These are phyloP conservation scores for Tinamus guttatus DNA, from an alignment of 2,113 vertebrate species.

Conservation along the genomic window DNA sequence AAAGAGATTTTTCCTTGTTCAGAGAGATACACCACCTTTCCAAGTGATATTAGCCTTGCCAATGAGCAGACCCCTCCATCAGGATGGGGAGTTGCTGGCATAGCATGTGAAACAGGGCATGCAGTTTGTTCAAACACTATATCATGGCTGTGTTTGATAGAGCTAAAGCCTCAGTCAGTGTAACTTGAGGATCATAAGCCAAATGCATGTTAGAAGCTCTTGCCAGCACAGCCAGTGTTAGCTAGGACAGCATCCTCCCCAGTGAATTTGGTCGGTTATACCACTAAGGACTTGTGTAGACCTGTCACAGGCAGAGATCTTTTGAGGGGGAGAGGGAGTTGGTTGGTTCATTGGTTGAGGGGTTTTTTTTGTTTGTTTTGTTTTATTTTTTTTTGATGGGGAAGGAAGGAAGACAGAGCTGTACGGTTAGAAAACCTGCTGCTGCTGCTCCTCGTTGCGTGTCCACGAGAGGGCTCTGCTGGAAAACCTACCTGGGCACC, in stretches of 20 bases:
- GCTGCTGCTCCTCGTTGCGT: neutral
- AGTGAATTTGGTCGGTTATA: neutral
- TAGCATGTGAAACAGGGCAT: neutral
- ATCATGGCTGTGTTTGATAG: neutral
- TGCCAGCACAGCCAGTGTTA: neutral
- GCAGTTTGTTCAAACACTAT: neutral
- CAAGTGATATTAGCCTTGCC: neutral
- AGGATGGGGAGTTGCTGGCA: neutral
- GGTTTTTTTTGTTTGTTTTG: too few species aligned
- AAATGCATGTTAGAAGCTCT: neutral
- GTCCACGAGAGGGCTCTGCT: slow-evolving; percentile 69
- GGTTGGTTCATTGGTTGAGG: too few species aligned
- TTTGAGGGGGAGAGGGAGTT: too few species aligned
- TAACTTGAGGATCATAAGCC: neutral
- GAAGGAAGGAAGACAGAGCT: neutral
- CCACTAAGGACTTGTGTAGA: neutral
- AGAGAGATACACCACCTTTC: neutral
- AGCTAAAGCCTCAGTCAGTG: neutral
- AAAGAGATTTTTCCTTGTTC: neutral
- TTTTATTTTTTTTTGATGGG: too few species aligned
- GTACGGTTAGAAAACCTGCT: neutral
- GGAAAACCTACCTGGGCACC: neutral
- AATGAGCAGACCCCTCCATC: neutral
- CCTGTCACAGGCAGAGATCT: neutral
- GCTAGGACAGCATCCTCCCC: neutral